Conservation (phyloP, 2,113 vertebrate genomes). For the Sinocyclocheilus grahami region DNA sequence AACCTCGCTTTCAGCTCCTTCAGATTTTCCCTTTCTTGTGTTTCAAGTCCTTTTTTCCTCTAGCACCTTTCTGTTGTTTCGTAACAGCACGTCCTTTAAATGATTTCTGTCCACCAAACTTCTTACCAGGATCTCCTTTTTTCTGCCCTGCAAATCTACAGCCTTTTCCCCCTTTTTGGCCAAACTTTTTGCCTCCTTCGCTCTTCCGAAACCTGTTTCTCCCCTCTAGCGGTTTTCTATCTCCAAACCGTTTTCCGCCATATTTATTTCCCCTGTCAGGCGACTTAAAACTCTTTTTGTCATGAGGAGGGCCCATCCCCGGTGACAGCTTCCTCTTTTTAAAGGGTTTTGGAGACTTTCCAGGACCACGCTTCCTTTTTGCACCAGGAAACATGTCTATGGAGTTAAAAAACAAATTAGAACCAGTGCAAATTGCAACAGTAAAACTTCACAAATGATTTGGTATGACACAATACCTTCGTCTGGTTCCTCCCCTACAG, state of each 20-base stretch:
- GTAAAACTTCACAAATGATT: not conserved
- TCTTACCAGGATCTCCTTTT: conserved; percentile 47
- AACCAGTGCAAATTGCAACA: not conserved
- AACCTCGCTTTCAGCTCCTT: conserved; percentile 21
- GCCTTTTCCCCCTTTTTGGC: conserved; percentile 9
- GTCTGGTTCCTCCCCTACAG: conserved; percentile 87
- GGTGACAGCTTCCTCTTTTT: conserved; percentile 68
- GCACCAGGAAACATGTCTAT: conserved; percentile 76
- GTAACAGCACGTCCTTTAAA: conserved; percentile 59
- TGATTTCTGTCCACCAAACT: conserved; percentile 63
- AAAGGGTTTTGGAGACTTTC: conserved; percentile 44
- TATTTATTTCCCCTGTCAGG: not conserved
- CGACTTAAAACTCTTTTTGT: conserved; percentile 1
- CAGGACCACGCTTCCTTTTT: conserved; percentile 63
- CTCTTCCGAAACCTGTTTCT: conserved; percentile 41
- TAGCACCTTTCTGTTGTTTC: conserved; percentile 52
- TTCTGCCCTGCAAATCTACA: conserved; percentile 40
- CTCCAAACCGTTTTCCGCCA: conserved; percentile 60
- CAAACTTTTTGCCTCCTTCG: conserved; percentile 54
- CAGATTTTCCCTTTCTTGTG: conserved; percentile 71
- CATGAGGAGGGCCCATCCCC: conserved; percentile 15
- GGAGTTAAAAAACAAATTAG: not conserved
- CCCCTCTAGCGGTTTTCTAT: conserved; percentile 59
- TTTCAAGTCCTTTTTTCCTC: conserved; percentile 68
- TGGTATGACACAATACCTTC: conserved; percentile 71